A percentile compares a stretch with the other conserved stretches of the same genome.
These are phyloP conservation scores for Knipowitschia caucasica DNA, from an alignment of 2,797 vertebrate species.

Conservation along the genomic window DNA sequence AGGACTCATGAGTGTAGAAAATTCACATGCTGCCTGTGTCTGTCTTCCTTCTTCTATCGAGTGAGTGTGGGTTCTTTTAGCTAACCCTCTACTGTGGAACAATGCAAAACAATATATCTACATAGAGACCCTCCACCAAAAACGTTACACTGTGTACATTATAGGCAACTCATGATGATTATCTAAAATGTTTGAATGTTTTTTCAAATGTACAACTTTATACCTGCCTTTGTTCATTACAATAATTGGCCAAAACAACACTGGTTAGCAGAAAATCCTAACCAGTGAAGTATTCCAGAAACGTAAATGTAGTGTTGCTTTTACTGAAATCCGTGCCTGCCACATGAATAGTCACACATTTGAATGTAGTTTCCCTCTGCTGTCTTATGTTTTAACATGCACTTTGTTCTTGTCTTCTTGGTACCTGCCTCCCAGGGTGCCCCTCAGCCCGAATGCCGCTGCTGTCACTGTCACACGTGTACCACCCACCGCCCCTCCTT, in stretches of 20 bases:
- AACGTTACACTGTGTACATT: background rate
- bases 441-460: constrained; percentile 88
- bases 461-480: constrained; percentile 97
- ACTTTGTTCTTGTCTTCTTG: constrained; percentile 71
- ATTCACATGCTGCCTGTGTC: no score
- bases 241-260: background rate
- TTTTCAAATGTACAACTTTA: no score
- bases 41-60: no score
- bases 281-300: background rate
- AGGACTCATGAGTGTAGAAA: no score
- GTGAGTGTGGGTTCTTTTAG: no score
- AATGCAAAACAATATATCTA: no score
- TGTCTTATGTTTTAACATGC: constrained; percentile 62
- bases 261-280: no score
- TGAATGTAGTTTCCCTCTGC: constrained; percentile 57
- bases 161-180: background rate
- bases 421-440: constrained; percentile 85
- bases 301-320: constrained; percentile 6
- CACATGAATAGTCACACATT: constrained; percentile 47
- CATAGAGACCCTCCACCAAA: background rate
- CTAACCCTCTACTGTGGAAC: background rate
- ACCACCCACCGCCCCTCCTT: constrained; percentile 92
- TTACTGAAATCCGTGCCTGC: constrained; percentile 16
- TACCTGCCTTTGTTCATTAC: no score
- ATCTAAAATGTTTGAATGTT: background rate